Evolutionary conservation across 1,140 invertebrate species (phyloP), one percentile per base, ranked within the genome.

Genomic region (Delia radicum): DNA sequence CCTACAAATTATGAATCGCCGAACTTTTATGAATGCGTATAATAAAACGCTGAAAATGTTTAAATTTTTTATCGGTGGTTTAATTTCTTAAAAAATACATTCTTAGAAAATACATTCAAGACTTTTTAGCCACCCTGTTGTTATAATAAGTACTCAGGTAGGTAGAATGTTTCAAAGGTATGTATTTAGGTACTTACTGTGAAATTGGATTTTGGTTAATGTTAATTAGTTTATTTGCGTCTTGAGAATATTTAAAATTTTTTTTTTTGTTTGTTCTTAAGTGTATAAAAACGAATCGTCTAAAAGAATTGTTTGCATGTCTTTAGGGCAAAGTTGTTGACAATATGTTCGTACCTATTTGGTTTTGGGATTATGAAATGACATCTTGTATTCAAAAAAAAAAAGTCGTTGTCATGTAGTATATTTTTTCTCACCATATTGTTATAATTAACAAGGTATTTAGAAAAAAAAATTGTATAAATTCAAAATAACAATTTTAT

Each of bases 221-320:
- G 65, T 33, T 69, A 69, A 69, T 69, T 69, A 31, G 65, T 69
- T 69, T 69, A 69, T 69, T 69, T 69, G 65, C 65, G 65, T 69
- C 65, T 69, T 21, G 65, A 69, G 65, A 69, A 69, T 69, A 69
- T 33, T 69, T 33, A 69, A 33, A 21, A 18, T 33, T 28, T n/a
- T n/a, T n/a, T n/a, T n/a, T n/a, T n/a, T 24, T 37, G 65, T 69
- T 69, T 12, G 29, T 10, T 28, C 28, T n/a, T 18, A 67, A 31
- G 28, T 31, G n/a, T n/a, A n/a, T n/a, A n/a, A n/a, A n/a, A n/a
- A n/a, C n/a, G n/a, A n/a, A n/a, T n/a, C n/a, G n/a, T n/a, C n/a
- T n/a, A n/a, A n/a, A n/a, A n/a, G n/a, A n/a, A n/a, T n/a, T 69
- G 12, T 18, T 6, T 31, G 29, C 7, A 13, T 65, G 62, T 15